A percentile compares a stretch with the other conserved stretches of the same genome.
These are phyloP conservation scores for Peromyscus maniculatus DNA, from an alignment of 2,113 vertebrate genomes.

Conservation along the genomic window DNA sequence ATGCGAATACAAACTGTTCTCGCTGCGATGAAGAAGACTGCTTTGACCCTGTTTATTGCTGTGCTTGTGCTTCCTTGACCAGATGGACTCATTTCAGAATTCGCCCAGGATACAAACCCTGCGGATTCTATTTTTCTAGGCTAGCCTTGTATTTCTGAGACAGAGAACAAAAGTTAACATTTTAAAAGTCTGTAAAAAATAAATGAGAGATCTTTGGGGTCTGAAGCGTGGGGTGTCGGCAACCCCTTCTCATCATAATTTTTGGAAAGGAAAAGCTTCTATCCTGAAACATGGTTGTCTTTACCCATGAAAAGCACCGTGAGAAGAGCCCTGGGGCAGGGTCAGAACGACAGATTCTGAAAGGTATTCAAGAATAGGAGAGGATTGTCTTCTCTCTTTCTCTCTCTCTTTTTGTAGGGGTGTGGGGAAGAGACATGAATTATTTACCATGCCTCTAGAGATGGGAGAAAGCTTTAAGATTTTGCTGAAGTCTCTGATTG, in stretches of 20 bases:
- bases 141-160: background rate
- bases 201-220: background rate
- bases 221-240: background rate
- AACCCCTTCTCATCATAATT: background rate
- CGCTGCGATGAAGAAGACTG: background rate
- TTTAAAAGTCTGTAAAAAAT: background rate
- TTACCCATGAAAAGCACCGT: background rate
- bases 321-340: background rate
- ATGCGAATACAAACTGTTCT: background rate
- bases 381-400: background rate
- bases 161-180: background rate
- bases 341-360: slow-evolving; percentile 50
- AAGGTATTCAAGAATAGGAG: slow-evolving; percentile 65
- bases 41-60: background rate
- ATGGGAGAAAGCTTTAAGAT: slow-evolving; percentile 85
- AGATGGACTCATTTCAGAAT: slow-evolving; percentile 17
- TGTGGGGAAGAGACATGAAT: slow-evolving; percentile 85
- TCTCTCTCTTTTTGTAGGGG: background rate
- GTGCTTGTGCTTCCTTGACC: background rate
- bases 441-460: slow-evolving; percentile 87
- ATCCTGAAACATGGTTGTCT: background rate
- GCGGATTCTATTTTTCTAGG: background rate
- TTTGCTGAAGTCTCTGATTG: slow-evolving; percentile 91
- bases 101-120: background rate
- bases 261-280: slow-evolving; percentile 49